Percentiles rank a stretch among this genome's conserved stretches.
Conservation (phyloP, 2,888 invertebrate species). For the Ischnus inquisitorius region DNA sequence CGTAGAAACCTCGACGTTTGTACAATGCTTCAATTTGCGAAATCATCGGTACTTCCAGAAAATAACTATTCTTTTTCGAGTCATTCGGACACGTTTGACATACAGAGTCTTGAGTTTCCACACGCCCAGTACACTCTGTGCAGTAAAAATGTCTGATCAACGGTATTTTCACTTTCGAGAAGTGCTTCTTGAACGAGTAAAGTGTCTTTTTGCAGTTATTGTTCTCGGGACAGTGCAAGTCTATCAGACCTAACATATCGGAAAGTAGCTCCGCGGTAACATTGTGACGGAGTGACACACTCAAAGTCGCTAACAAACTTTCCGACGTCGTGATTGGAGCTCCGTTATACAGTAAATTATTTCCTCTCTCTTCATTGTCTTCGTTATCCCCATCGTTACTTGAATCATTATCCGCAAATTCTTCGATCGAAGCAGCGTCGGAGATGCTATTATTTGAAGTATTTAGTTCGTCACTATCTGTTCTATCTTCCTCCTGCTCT, state of each 20-base stretch:
- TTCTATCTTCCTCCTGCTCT: neutral
- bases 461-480: neutral
- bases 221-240: neutral
- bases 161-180: neutral
- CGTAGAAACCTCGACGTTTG: neutral
- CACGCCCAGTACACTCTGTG: neutral
- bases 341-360: neutral
- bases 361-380: neutral
- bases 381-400: neutral
- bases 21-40: neutral
- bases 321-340: neutral
- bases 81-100: neutral
- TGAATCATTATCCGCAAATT: no score
- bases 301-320: neutral
- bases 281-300: neutral
- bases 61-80: neutral
- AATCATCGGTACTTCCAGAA: neutral
- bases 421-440: no score
- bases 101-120: neutral
- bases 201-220: neutral
- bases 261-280: neutral
- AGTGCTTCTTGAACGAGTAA: neutral
- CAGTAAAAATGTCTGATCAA: neutral
- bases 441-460: no score
- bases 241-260: neutral